Conservation (phyloP, 2,797 vertebrate genomes). For the Potorous gilbertii region DNA sequence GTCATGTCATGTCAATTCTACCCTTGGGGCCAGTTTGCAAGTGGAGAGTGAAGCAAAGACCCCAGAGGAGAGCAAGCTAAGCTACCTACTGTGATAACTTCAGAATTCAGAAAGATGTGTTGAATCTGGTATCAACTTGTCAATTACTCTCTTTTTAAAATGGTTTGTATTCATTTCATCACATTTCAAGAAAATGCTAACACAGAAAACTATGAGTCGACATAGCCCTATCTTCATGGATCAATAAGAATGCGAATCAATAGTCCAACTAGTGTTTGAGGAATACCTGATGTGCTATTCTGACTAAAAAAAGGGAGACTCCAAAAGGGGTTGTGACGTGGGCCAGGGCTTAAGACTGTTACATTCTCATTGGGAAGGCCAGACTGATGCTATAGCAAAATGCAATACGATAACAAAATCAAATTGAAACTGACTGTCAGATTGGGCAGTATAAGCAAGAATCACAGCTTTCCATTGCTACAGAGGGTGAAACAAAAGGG, state of each 20-base stretch:
- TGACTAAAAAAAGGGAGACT: not conserved
- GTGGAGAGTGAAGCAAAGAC: not conserved
- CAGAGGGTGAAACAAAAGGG: not conserved
- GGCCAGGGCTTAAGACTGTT: not conserved
- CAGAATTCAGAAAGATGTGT: not conserved
- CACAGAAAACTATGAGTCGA: not conserved
- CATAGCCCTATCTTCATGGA: not conserved
- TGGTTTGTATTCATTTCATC: constrained; percentile 6
- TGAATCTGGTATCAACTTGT: not conserved
- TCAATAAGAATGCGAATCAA: not conserved
- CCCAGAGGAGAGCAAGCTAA: not conserved
- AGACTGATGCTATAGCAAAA: not conserved
- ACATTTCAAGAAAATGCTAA: not conserved
- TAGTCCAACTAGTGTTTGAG: not conserved
- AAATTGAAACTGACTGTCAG: not conserved
- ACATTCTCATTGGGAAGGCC: not conserved
- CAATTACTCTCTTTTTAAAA: constrained; percentile 7
- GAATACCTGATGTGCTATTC: not conserved
- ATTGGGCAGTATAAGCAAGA: not conserved
- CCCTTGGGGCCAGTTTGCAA: not conserved
- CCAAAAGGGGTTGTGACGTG: not conserved
- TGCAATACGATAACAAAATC: not conserved
- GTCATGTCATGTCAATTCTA: not conserved
- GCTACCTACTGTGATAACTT: not conserved
- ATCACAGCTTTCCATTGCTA: not conserved